Evolutionary conservation across 2,113 vertebrate genomes (phyloP).

Genomic region (Charadrius vociferus): DNA sequence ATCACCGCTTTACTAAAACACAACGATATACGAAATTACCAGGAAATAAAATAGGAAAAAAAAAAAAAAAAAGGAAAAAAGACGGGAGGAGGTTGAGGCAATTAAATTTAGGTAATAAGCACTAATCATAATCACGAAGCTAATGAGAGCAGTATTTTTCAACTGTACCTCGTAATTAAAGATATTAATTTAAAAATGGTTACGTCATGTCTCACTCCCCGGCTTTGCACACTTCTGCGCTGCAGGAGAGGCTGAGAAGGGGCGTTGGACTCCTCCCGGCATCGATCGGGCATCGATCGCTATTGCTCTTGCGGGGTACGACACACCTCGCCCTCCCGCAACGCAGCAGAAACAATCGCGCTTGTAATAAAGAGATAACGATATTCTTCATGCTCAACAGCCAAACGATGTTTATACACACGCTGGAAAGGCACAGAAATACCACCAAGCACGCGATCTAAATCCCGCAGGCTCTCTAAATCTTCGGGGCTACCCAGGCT

Average conservation of each 20-base stretch:
- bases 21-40: background rate
- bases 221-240: background rate
- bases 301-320: fast-evolving
- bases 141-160: background rate
- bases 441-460: fast-evolving
- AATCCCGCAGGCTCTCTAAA: background rate
- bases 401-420: fast-evolving
- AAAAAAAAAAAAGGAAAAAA: background rate
- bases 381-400: background rate
- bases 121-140: background rate
- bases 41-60: background rate
- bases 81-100: background rate
- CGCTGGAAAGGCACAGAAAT: background rate
- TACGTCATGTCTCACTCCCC: background rate
- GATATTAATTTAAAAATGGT: background rate
- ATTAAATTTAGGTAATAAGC: background rate
- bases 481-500: fast-evolving
- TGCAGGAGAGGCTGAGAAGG: background rate
- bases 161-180: background rate
- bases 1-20: background rate
- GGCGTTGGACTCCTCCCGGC: background rate
- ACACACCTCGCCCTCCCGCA: background rate
- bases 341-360: background rate
- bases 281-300: background rate
- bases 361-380: background rate